Evolutionary conservation across 2,888 invertebrate genomes (phyloP).

Genomic region (Aphidoletes aphidimyza): DNA sequence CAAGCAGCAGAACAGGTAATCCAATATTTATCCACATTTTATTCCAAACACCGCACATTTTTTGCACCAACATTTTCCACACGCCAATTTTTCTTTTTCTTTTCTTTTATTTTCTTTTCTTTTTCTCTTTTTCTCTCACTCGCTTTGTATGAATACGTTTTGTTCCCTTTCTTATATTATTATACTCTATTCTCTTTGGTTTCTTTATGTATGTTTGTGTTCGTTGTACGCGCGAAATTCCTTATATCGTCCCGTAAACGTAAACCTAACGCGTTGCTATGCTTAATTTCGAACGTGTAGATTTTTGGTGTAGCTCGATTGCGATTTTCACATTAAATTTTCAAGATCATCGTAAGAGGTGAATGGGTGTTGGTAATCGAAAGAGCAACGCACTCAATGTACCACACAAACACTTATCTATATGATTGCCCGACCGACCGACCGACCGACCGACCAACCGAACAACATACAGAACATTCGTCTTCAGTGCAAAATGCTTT

Average conservation of each 20-base stretch:
- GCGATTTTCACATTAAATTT: constrained; percentile 43
- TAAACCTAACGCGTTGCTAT: background rate
- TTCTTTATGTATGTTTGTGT: too few relatives aligned
- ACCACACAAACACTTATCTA: constrained; percentile 9
- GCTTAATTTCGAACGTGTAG: background rate
- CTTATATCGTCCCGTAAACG: background rate
- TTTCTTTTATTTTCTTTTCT: background rate
- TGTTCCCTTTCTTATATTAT: background rate
- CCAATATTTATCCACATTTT: constrained; percentile 54
- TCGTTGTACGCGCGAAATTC: background rate
- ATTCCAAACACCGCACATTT: constrained; percentile 32
- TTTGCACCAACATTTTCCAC: constrained; percentile 52
- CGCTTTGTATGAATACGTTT: background rate
- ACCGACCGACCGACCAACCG: constrained; percentile 18
- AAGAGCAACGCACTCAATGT: constrained; percentile 8
- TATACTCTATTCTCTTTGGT: background rate
- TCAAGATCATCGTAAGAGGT: constrained; percentile 10
- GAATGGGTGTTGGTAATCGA: constrained; percentile 31
- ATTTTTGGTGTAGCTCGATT: background rate
- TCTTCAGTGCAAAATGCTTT: background rate
- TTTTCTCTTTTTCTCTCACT: background rate
- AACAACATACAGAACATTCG: constrained; percentile 30
- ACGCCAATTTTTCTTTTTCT: background rate
- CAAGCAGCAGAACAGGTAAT: constrained; percentile 47
- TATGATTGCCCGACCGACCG: background rate